phyloP scores from a whole-genome alignment of 2,797 vertebrate species.

The Neostethus bicornis region DNA sequence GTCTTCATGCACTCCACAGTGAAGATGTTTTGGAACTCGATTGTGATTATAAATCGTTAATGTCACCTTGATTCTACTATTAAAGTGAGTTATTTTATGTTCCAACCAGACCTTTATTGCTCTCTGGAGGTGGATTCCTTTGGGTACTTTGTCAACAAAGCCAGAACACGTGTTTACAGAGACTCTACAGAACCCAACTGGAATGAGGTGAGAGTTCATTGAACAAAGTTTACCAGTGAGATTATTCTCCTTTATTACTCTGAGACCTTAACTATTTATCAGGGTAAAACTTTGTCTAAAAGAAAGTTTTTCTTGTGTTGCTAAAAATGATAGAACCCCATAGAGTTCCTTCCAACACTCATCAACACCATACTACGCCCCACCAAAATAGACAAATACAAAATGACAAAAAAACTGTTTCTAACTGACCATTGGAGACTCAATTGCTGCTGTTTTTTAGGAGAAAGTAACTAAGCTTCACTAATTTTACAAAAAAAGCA shows the following conservation, averaged over 20 bases:
- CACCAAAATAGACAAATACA: too few relatives aligned
- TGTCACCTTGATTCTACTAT: conserved; percentile 9
- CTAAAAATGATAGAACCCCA: too few relatives aligned
- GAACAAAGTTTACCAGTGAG: conserved; percentile 1
- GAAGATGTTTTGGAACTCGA: conserved; percentile 14
- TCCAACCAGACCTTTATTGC: conserved; percentile 88
- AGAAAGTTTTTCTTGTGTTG: too few relatives aligned
- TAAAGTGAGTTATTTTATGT: conserved; percentile 21
- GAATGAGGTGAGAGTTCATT: conserved; percentile 86
- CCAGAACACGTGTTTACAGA: conserved; percentile 92
- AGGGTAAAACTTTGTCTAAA: too few relatives aligned
- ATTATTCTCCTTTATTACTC: background rate
- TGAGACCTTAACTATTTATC: background rate
- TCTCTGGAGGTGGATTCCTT: conserved; percentile 94
- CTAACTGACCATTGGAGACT: too few relatives aligned
- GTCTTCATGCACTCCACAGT: background rate
- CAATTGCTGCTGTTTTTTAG: too few relatives aligned
- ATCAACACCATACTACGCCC: too few relatives aligned
- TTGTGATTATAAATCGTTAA: background rate
- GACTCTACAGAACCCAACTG: conserved; percentile 92
- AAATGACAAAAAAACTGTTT: background rate
- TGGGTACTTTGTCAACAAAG: conserved; percentile 96
- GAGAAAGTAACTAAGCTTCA: too few relatives aligned
- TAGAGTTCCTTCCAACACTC: too few relatives aligned
- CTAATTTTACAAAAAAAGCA: too few relatives aligned